Evolutionary conservation across 1,140 invertebrate genomes (phyloP), one percentile per base, ranked within the genome.

Genomic region (Apocrypta bakeri): DNA sequence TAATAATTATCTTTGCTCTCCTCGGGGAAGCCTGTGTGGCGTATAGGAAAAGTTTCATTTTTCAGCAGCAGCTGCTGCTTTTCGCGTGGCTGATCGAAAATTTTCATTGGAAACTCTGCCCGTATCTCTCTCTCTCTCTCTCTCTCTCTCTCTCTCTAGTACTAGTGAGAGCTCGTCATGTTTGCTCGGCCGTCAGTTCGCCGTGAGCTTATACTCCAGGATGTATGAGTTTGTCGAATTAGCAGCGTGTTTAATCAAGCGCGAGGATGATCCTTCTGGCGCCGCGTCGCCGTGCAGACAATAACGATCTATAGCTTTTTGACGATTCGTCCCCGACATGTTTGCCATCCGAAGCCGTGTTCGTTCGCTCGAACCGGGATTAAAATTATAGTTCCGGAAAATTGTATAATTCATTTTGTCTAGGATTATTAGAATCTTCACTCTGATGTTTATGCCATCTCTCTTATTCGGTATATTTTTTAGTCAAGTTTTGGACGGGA

Each of bases 201-300:
- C 86, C 83, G 83, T 84, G 86, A 84, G 88, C 79, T 86, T 85
- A 76, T 83, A 87, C 86, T 88, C 87, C 85, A 88, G 87, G 85
- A 88, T 88, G 88, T 88, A 88, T 88, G 88, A 88, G 88, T 88
- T 88, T 88, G 87, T 87, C 88, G 87, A 88, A 88, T 88, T 88
- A 88, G 87, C 86, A 85, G 78, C 83, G 84, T 88, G 88, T 88
- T 88, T 88, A 88, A 88, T 88, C 88, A 88, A 87, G 86, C 87
- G 85, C 86, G 87, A 87, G 88, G 86, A 87, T 88, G 87, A 87
- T 88, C 87, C 88, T 88, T 88, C 87, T 87, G 85, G 79, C 76
- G 69, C 75, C 71, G 74, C 24, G 31, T n/a, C 21, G 48, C 40
- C 27, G 73, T 63, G 31, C 79, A 84, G 83, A 83, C 84, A 83